A percentile compares a stretch with the other conserved stretches of the same genome.
These are phyloP conservation scores for Eubasilissa splendida DNA, from an alignment of 2,888 invertebrate genomes.

Conservation along the genomic window DNA sequence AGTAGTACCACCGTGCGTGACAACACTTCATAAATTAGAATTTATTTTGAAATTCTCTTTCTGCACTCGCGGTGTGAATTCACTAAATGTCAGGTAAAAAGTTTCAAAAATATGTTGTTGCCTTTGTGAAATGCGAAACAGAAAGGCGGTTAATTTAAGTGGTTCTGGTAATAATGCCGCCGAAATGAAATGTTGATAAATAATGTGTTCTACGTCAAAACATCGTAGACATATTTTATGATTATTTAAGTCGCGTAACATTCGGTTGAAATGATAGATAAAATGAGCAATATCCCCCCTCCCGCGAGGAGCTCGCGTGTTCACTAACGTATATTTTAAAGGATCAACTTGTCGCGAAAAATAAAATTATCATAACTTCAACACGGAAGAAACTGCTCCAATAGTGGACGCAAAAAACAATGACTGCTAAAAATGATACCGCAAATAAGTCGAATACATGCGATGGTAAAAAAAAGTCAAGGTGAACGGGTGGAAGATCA, in stretches of 20 bases:
- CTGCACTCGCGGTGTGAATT: slow-evolving; percentile 28
- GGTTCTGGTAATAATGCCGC: not conserved
- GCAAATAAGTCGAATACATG: not conserved
- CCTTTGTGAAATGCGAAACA: not conserved
- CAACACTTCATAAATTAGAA: slow-evolving; percentile 28
- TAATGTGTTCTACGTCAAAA: too few species aligned
- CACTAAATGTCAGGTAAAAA: slow-evolving; percentile 17
- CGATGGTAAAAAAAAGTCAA: slow-evolving; percentile 18
- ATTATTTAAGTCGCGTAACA: too few species aligned
- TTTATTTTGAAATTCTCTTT: slow-evolving; percentile 17
- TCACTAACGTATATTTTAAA: too few species aligned
- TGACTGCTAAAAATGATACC: not conserved
- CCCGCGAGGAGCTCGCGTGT: too few species aligned
- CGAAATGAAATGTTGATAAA: not conserved
- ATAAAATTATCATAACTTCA: too few species aligned
- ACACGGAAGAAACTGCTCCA: not conserved
- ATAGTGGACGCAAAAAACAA: slow-evolving; percentile 20
- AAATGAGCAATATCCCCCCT: too few species aligned
- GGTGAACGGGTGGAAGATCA: slow-evolving; percentile 31
- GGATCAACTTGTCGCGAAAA: too few species aligned
- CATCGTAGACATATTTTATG: too few species aligned
- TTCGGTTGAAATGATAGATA: too few species aligned
- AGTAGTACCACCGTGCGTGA: slow-evolving; percentile 24
- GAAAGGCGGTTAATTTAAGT: not conserved
- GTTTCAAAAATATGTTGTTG: slow-evolving; percentile 15